phyloP scores from a whole-genome alignment of 1,140 invertebrate genomes.

The Caerostris darwini region DNA sequence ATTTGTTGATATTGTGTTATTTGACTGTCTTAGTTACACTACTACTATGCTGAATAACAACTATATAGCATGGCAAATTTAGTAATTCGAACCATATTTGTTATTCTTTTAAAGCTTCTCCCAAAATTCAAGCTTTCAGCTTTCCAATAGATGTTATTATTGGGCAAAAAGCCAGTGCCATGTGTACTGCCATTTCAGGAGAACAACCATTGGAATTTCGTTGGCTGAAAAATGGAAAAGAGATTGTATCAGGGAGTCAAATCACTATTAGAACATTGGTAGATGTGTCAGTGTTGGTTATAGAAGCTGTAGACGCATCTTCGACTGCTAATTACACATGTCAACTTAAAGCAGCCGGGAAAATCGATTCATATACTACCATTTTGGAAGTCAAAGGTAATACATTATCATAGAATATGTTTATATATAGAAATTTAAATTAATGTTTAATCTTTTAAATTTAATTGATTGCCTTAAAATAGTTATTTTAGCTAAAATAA shows the following conservation, averaged over 20 bases:
- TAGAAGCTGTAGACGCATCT: slow-evolving; percentile 56
- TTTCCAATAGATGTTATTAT: slow-evolving; percentile 69
- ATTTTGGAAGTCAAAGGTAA: slow-evolving; percentile 74
- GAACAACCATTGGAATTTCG: slow-evolving; percentile 54
- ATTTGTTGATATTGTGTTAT: too few relatives aligned
- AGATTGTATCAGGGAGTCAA: slow-evolving; percentile 9
- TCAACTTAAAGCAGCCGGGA: slow-evolving; percentile 78
- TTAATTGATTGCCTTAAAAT: too few relatives aligned
- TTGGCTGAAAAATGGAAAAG: slow-evolving; percentile 73
- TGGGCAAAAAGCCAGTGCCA: slow-evolving; percentile 70
- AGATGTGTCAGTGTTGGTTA: slow-evolving; percentile 58
- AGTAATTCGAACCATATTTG: too few relatives aligned
- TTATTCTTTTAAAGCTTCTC: slow-evolving; percentile 29
- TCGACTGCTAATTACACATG: slow-evolving; percentile 81
- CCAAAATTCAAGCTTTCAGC: slow-evolving; percentile 66
- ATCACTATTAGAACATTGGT: slow-evolving; percentile 48
- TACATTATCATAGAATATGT: too few relatives aligned
- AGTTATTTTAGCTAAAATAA: too few relatives aligned
- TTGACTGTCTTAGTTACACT: too few relatives aligned
- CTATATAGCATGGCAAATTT: too few relatives aligned
- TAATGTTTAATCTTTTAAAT: too few relatives aligned
- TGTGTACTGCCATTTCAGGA: slow-evolving; percentile 64
- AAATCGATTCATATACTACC: slow-evolving; percentile 78
- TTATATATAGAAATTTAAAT: too few relatives aligned
- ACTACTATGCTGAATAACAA: too few relatives aligned